Base-by-base conservation (phyloP, 1,140 invertebrate species). In the Leptestheria dahalacensis region DNA sequence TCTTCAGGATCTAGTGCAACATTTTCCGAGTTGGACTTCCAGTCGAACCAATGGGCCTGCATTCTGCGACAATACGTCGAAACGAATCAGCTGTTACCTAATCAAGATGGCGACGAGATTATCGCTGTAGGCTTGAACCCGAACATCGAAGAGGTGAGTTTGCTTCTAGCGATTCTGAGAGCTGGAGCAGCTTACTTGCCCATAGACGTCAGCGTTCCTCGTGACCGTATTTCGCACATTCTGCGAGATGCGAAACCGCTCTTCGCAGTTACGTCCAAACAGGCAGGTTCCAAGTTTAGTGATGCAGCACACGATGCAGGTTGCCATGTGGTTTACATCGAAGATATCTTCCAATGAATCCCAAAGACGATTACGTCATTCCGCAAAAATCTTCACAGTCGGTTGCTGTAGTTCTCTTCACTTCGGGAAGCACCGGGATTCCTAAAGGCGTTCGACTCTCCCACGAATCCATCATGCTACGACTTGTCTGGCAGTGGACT, bases 371-470 rank as follows among this genome's bases (percentile, higher is more conserved):
- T n/a, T n/a, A n/a, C n/a, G n/a, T n/a, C n/a, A n/a, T n/a, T n/a
- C n/a, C n/a, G n/a, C n/a, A n/a, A n/a, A n/a, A n/a, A n/a, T n/a
- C n/a, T n/a, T n/a, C n/a, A n/a, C n/a, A n/a, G n/a, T n/a, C n/a
- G n/a, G n/a, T n/a, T n/a, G 87, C 83, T 10, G 84, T 90, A 12
- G 82, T 94, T 28, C 74, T 92, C 4, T 95, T 93, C 66, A 96
- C 91, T 48, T 94, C 90, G 51, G 91, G 92, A 29, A 93, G 90
- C 68, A 93, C 90, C 9, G 92, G 91, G 49, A 75, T 86, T 33
- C 91, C 91, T 2, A 95, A 95, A 81, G 91, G 88, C 79, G 90
- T 92, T 1, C 79, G 88, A 64, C 70, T 95, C 3, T 80, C 85
- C 0, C 89, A 94, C 66, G 76, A 75, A n/a, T 80, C 82, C 0